Conservation (phyloP, 2,113 vertebrate genomes). For the Pogona vitticeps region DNA sequence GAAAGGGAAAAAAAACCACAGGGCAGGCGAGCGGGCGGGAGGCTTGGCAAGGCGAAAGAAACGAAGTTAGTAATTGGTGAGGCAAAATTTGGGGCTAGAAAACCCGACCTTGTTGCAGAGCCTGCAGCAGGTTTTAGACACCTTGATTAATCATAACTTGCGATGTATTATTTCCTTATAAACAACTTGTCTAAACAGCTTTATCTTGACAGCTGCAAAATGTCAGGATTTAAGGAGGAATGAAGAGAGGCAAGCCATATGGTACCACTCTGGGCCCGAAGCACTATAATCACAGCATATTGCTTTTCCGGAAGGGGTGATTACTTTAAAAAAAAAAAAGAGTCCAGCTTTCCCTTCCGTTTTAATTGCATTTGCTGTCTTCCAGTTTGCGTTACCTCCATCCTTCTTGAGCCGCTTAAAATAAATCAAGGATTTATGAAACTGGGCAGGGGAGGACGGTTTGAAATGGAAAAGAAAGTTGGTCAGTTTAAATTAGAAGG, state of each 20-base stretch:
- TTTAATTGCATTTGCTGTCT: conserved; percentile 42
- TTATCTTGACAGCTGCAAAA: conserved; percentile 83
- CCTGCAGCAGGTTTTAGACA: conserved; percentile 74
- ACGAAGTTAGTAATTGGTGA: conserved; percentile 54
- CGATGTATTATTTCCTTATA: conserved; percentile 81
- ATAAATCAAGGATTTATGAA: conserved; percentile 14
- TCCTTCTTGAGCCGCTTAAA: conserved; percentile 37
- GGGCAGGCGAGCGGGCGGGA: not conserved
- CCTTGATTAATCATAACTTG: conserved; percentile 82
- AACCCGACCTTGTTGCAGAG: conserved; percentile 56
- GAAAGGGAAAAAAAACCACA: not conserved
- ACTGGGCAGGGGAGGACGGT: not conserved
- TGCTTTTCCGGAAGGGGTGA: conserved; percentile 66
- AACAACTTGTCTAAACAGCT: conserved; percentile 81
- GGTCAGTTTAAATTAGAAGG: not conserved
- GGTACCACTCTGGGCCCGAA: conserved; percentile 74
- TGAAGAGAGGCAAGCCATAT: conserved; percentile 77
- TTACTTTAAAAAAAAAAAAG: conserved; percentile 65
- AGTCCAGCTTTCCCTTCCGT: conserved; percentile 41
- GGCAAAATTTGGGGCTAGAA: conserved; percentile 59
- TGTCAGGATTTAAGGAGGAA: conserved; percentile 81
- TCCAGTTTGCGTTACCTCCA: conserved; percentile 30
- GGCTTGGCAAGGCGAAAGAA: not conserved
- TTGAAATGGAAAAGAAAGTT: not conserved
- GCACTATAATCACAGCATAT: conserved; percentile 68